Evolutionary conservation across 2,113 vertebrate genomes (phyloP).

Genomic region (Pluvianellus socialis): DNA sequence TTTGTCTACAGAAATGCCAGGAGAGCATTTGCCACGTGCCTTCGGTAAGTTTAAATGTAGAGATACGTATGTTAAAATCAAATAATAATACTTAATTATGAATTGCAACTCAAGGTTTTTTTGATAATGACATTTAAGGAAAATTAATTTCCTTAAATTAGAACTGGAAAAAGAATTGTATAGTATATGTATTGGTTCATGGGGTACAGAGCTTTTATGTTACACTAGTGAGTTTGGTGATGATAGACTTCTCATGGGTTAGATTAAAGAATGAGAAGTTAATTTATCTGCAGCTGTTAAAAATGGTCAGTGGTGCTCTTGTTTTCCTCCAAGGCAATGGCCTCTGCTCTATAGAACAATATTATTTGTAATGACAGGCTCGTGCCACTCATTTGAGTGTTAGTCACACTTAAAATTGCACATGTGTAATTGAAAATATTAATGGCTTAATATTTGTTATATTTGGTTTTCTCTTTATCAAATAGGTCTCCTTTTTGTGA

Average conservation of each 20-base stretch:
- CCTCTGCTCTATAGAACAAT: background rate
- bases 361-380: background rate
- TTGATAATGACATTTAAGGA: background rate
- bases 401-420: background rate
- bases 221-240: background rate
- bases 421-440: background rate
- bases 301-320: background rate
- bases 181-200: background rate
- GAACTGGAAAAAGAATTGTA: background rate
- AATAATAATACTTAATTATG: background rate
- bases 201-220: background rate
- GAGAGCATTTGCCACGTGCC: constrained; percentile 89
- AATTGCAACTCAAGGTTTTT: background rate
- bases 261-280: background rate
- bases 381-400: background rate
- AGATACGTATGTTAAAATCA: background rate
- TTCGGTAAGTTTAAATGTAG: constrained; percentile 77
- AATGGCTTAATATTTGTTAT: background rate
- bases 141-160: background rate
- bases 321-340: background rate
- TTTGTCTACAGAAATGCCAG: constrained; percentile 92
- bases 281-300: background rate
- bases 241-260: background rate
- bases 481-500: constrained; percentile 93
- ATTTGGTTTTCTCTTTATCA: background rate